Evolutionary conservation across 2,797 vertebrate species (phyloP).

Genomic region (Lepus townsendii): DNA sequence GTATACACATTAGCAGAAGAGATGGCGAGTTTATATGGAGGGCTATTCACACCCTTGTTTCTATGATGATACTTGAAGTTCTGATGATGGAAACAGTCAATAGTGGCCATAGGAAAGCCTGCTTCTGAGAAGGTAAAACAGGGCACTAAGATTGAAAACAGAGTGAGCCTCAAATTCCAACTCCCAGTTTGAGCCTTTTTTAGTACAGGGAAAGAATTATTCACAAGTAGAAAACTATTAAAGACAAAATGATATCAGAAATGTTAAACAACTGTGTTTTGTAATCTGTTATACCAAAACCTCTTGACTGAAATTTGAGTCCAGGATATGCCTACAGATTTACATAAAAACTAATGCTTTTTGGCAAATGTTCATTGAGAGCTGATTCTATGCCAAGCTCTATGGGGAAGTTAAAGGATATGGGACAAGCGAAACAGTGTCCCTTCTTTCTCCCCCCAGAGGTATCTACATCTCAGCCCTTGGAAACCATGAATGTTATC

Average conservation of each 20-base stretch:
- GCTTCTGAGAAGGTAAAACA: background rate
- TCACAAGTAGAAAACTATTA: background rate
- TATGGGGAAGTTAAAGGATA: background rate
- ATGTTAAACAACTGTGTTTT: background rate
- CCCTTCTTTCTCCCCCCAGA: no score
- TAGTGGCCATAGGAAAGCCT: background rate
- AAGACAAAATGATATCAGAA: background rate
- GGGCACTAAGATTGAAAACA: background rate
- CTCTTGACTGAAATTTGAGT: background rate
- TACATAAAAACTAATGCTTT: background rate
- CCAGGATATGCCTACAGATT: background rate
- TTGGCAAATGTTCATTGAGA: background rate
- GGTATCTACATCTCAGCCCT: no score
- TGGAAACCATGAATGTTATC: no score
- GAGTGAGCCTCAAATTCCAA: background rate
- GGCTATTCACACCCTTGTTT: background rate
- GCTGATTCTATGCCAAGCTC: background rate
- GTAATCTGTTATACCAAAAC: background rate
- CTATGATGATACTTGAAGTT: background rate
- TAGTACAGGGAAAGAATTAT: background rate
- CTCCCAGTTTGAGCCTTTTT: background rate
- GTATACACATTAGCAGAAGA: background rate
- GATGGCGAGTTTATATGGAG: background rate
- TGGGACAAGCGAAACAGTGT: background rate
- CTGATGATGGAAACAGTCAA: background rate